phyloP scores from a whole-genome alignment of 2,797 vertebrate species.

The Sebastes wilsoni region DNA sequence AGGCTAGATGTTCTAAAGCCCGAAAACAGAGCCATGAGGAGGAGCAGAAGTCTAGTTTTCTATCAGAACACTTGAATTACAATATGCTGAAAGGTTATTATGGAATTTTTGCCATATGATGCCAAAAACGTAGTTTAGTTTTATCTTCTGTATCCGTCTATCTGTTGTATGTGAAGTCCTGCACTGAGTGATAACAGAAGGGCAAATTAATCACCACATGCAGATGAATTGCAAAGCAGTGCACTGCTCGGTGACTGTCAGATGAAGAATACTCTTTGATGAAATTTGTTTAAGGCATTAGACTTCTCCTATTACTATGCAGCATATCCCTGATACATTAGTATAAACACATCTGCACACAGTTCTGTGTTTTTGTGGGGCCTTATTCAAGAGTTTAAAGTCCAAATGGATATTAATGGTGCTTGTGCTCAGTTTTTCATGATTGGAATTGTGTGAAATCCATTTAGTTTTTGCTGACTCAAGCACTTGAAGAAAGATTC shows the following conservation, averaged over 20 bases:
- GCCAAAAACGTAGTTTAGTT: neutral
- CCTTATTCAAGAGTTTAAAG: neutral
- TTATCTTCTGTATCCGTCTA: neutral
- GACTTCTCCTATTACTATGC: neutral
- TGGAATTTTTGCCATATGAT: no score
- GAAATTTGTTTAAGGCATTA: neutral
- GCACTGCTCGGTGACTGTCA: neutral
- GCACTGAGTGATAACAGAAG: neutral
- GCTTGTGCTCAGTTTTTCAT: neutral
- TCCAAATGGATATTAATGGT: neutral
- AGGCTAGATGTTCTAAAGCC: no score
- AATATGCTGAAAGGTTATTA: no score
- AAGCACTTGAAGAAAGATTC: neutral
- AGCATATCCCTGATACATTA: neutral
- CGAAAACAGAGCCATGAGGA: no score
- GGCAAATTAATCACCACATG: constrained; percentile 5
- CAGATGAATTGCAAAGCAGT: constrained; percentile 3
- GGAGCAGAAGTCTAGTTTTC: no score
- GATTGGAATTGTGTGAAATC: constrained; percentile 4
- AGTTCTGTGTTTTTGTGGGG: neutral
- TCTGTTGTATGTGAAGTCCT: neutral
- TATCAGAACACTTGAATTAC: no score
- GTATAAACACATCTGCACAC: neutral
- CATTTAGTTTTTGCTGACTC: constrained; percentile 26
- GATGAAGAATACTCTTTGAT: neutral